Conservation (phyloP, 2,113 vertebrate genomes). For the Peromyscus leucopus region DNA sequence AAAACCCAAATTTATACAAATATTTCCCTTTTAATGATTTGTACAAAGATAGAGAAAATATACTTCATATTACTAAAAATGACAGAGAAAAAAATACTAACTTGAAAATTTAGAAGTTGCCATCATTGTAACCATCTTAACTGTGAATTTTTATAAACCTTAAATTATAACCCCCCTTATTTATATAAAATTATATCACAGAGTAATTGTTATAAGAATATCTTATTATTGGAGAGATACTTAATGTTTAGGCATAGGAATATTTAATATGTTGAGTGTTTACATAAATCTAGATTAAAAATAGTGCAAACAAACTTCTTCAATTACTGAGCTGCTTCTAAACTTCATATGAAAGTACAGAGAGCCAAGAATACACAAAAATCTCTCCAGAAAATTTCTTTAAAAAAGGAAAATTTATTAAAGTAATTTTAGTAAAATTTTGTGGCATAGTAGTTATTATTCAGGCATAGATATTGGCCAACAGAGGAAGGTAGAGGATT, state of each 20-base stretch:
- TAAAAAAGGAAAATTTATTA: background rate
- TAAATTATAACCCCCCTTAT: background rate
- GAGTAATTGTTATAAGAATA: background rate
- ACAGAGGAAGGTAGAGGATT: background rate
- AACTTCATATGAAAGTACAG: background rate
- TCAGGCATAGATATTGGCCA: background rate
- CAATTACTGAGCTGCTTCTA: background rate
- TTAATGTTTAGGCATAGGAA: background rate
- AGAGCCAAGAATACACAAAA: background rate
- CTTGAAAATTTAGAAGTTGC: background rate
- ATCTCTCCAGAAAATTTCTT: background rate
- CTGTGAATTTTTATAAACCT: background rate
- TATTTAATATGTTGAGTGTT: conserved; percentile 8
- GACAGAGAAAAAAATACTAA: background rate
- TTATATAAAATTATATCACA: background rate
- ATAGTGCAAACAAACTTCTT: background rate
- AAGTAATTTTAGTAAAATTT: background rate
- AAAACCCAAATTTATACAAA: background rate
- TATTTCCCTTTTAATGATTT: background rate
- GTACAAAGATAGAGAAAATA: background rate
- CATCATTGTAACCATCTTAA: background rate
- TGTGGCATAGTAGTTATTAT: background rate
- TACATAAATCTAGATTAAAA: background rate
- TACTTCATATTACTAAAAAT: background rate
- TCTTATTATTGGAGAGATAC: background rate